Base-by-base conservation (phyloP, 2,113 vertebrate genomes). In the Paratilapia polleni region DNA sequence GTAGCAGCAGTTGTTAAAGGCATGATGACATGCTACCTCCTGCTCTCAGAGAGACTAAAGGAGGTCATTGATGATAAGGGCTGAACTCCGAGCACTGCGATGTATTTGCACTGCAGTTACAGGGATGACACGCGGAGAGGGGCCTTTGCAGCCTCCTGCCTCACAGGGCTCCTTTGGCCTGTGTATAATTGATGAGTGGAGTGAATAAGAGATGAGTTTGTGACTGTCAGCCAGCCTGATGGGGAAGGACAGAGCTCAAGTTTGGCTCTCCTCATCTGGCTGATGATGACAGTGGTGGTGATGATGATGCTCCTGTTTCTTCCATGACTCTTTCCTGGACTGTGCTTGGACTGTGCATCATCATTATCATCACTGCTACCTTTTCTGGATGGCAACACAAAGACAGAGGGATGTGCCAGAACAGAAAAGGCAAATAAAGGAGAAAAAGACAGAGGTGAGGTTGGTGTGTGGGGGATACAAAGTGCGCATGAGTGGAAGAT, bases 201-300 rank as follows among this genome's bases (percentile, higher is more conserved):
- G 90, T 93, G 94, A 95, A 94, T 94, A 93, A 95, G 91, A 90
- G 84, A 95, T 93, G 93, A 92, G 82, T 94, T 87, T 92, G 90
- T 93, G 94, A 94, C 89, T 93, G 94, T 92, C 94, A 93, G 91
- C 80, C 84, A 68, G 83, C 76, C 91, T 94, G 87, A 95, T 93
- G 87, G 80, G 92, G 92, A 93, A 75, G 61, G 94, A 95, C 94
- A 87, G 80, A 85, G 81, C 92, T 94, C 93, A 87, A 89, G 92
- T 94, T 93, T 90, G 91, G 81, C 93, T 91, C 82, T 83, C 84
- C 88, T 94, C 88, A 94, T 94, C 91, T 89, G 89, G 87, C 85
- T 93, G 92, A 94, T 93, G 84, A 93, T 86, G 88, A 92, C 83
- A 62, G 52, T 43, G 79, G 70, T 75, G 87, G 59, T 47, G 87